Evolutionary conservation across 2,797 vertebrate genomes (phyloP).

Genomic region (Acanthiza pusilla): DNA sequence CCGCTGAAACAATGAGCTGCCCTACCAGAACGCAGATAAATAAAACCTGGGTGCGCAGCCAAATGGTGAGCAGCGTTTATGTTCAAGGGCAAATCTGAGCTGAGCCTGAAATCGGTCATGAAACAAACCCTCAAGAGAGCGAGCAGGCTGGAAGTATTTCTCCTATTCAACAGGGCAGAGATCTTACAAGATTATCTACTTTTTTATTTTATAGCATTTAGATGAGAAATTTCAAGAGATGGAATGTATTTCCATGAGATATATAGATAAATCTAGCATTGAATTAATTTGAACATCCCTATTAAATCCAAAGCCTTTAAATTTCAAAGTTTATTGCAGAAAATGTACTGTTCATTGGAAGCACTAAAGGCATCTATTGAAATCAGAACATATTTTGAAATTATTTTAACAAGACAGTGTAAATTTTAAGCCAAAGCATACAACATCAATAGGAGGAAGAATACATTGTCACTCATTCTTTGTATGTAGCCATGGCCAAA

Average conservation of each 20-base stretch:
- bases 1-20: not conserved
- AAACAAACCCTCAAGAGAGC: not conserved
- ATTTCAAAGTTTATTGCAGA: not conserved
- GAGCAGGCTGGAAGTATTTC: not conserved
- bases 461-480: not conserved
- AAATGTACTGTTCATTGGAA: not conserved
- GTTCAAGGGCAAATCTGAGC: not conserved
- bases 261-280: not conserved
- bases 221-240: not conserved
- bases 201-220: not conserved
- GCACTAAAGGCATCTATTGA: not conserved
- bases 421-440: not conserved
- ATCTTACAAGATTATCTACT: not conserved
- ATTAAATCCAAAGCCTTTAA: not conserved
- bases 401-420: not conserved
- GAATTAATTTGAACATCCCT: not conserved
- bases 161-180: not conserved
- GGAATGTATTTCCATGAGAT: not conserved
- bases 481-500: not conserved
- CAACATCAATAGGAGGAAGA: not conserved
- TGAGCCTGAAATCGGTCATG: not conserved
- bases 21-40: not conserved
- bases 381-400: not conserved
- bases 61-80: not conserved
- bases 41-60: not conserved